Base-by-base conservation (phyloP, 2,888 invertebrate species). In the Protonemura montana region DNA sequence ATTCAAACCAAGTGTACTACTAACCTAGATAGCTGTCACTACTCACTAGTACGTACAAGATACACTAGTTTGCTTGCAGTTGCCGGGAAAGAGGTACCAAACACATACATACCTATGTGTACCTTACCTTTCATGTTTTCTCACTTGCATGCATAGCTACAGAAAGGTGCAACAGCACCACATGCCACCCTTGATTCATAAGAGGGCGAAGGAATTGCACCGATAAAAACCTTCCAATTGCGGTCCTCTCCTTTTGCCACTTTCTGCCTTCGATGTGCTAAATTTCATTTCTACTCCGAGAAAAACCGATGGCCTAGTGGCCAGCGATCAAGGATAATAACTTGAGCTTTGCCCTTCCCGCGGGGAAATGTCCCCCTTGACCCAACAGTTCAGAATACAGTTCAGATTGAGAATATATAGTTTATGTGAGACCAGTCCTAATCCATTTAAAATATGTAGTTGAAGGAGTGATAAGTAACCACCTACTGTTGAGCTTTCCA, bases 1-100 rank as follows among this genome's bases (percentile, higher is more conserved):
- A 78, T 27, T 26, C 28, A 78, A 78, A 26, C 78, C 25, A 16
- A 21, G 27, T 78, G 78, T 78, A 78, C 78, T 78, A 78, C 78
- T 78, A 78, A 78, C 78, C 78, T 78, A 78, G 27, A 78, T 59
- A 21, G 59, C 59, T 59, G 59, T 59, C 59, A 59, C 59, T 59
- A 59, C 59, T 59, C 59, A 59, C 59, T 59, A 59, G 59, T 59
- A 59, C 59, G 16, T 21, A 59, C 59, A 59, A 7, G 59, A 59
- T 59, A 59, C 59, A 59, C 59, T 13, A 59, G 59, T 59, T 59
- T 21, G 21, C 59, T 59, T 16, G 21, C 21, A 10, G 21, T 21
- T 59, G 59, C 59, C 21, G 13, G 21, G 59, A 59, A 59, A 59
- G 59, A 59, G 16, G 21, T 59, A 59, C 21, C 59, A 16, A 13